phyloP scores from a whole-genome alignment of 1,140 invertebrate species.

The Teleopsis dalmanni region DNA sequence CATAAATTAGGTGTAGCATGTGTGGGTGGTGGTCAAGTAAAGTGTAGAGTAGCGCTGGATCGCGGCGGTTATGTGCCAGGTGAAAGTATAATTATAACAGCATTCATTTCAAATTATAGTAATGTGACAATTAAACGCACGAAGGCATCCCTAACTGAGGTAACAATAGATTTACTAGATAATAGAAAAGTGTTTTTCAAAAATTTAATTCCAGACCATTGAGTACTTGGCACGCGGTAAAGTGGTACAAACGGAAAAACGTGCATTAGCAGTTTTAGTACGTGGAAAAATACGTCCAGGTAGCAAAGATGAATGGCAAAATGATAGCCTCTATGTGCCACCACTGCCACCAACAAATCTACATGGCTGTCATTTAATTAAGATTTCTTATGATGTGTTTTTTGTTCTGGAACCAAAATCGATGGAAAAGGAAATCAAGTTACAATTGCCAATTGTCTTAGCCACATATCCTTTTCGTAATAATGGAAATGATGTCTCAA shows the following conservation, averaged over 20 bases:
- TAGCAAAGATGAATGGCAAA: conserved; percentile 77
- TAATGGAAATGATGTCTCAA: conserved; percentile 51
- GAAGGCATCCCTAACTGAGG: conserved; percentile 71
- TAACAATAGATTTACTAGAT: too few species aligned
- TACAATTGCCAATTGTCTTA: conserved; percentile 86
- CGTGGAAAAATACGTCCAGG: conserved; percentile 78
- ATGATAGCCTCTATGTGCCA: conserved; percentile 87
- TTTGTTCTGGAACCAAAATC: conserved; percentile 87
- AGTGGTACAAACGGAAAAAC: conserved; percentile 76
- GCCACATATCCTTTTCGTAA: conserved; percentile 84
- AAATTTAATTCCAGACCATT: conserved; percentile 75
- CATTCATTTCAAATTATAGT: conserved; percentile 78
- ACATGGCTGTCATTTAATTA: conserved; percentile 89
- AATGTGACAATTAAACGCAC: conserved; percentile 68
- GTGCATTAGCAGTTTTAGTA: conserved; percentile 72
- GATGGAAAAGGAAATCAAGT: conserved; percentile 83
- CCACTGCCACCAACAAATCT: conserved; percentile 91
- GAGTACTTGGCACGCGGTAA: conserved; percentile 82
- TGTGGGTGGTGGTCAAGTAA: conserved; percentile 71
- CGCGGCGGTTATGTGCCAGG: conserved; percentile 89
- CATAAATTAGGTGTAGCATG: conserved; percentile 80
- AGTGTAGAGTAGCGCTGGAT: conserved; percentile 77
- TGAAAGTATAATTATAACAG: conserved; percentile 80
- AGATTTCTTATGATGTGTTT: conserved; percentile 90
- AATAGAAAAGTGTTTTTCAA: too few species aligned